Conservation (phyloP, 2,797 vertebrate genomes). For the Enteromius mattozi region DNA sequence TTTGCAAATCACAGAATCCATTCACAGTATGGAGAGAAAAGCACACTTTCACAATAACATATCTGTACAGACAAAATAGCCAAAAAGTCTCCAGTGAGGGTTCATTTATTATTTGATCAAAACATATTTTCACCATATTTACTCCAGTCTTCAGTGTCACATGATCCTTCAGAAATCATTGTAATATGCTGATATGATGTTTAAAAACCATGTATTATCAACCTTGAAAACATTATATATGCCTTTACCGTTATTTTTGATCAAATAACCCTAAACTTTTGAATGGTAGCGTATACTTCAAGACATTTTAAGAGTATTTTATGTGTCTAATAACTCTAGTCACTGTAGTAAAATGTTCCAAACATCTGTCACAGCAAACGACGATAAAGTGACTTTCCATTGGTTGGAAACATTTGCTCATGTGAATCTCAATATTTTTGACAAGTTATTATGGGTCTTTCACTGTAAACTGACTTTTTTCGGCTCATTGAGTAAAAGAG, state of each 20-base stretch:
- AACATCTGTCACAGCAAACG: constrained; percentile 17
- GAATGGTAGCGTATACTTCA: background rate
- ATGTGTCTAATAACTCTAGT: background rate
- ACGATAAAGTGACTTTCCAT: background rate
- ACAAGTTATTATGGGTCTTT: constrained; percentile 28
- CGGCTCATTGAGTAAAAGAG: background rate
- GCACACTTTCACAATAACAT: constrained; percentile 6
- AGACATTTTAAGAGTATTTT: background rate
- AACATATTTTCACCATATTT: background rate
- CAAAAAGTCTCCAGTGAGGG: no score
- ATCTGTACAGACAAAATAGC: constrained; percentile 1
- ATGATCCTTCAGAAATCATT: background rate
- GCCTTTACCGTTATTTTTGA: background rate
- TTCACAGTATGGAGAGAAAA: constrained; percentile 49
- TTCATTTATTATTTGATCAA: no score
- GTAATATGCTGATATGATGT: background rate
- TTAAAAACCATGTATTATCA: background rate
- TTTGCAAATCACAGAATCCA: constrained; percentile 43
- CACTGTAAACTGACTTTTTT: constrained; percentile 9
- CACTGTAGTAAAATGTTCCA: background rate
- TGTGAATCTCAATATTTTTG: background rate
- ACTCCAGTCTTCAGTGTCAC: background rate
- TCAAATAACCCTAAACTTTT: background rate
- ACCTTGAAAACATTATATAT: background rate
- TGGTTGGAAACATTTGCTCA: constrained; percentile 31